A percentile compares a stretch with the other conserved stretches of the same genome.
phyloP scores from a whole-genome alignment of 2,113 vertebrate species.

The Oxyura jamaicensis region DNA sequence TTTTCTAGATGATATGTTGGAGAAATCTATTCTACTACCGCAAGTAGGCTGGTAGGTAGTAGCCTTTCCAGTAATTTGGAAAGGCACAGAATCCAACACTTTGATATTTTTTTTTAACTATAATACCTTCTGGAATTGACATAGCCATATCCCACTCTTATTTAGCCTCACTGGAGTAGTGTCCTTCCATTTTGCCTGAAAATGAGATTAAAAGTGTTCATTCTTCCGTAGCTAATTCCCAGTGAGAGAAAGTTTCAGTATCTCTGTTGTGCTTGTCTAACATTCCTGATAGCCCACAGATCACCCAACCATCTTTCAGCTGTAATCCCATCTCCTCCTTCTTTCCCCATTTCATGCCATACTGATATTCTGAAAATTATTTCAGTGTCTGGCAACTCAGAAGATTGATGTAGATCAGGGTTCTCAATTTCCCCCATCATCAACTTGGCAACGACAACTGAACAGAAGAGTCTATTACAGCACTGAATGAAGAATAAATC shows the following conservation, averaged over 20 bases:
- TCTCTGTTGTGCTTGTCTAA: neutral
- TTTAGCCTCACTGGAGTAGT: accelerated
- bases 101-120: neutral
- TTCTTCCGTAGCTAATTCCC: neutral
- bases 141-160: neutral
- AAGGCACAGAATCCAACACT: neutral
- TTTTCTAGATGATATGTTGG: neutral
- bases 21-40: neutral
- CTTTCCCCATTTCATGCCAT: neutral
- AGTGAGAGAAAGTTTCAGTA: neutral
- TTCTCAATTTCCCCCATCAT: conserved; percentile 66
- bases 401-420: conserved; percentile 47
- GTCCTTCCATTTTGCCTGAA: neutral
- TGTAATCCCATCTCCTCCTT: neutral
- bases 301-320: conserved; percentile 10
- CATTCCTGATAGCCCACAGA: neutral
- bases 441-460: conserved; percentile 37
- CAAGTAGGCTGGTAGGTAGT: neutral
- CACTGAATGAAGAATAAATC: conserved; percentile 68
- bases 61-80: neutral
- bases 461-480: conserved; percentile 61
- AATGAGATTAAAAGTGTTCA: neutral
- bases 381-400: conserved; percentile 7
- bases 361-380: conserved; percentile 11
- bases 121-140: neutral